Base-by-base conservation (phyloP, 1,140 invertebrate genomes). In the Lucilia sericata region DNA sequence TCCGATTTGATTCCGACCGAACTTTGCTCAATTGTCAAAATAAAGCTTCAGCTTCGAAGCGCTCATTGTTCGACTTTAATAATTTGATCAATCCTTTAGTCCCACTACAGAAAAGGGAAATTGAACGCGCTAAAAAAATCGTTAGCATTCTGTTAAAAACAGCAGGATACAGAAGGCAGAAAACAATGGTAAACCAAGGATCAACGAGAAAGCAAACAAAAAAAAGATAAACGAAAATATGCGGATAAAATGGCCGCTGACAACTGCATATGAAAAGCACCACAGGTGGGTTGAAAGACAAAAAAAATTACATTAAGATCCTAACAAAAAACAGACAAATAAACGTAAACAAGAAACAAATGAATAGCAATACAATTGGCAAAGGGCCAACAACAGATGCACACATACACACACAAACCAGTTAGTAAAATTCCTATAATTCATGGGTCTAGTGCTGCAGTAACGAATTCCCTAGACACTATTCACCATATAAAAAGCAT, bases 211-310 rank as follows among this genome's bases (percentile, higher is more conserved):
- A 80, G 19, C 2, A 76, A 36, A 36, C 12, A 36, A 2, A 76
- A 34, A 76, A 8, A 36, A 12, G 25, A 25, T 8, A 74, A 34
- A 17, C 75, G 17, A 78, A 49, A 49, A 80, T 25, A 19, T 49
- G 76, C 76, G n/a, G 34, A 80, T 49, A 80, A 25, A 80, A 80
- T 49, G 76, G 42, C n/a, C 76, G 42, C 42, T 78, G 75, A 80
- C 42, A 80, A 80, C 7, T 49, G 75, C 42, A 80, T 80, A 25
- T 80, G 76, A 80, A 80, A 21, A 25, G 21, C 76, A 80, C 76
- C 76, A 80, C 76, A 80, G 76, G 76, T 80, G 76, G 76, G 42
- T 25, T 49, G 42, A 47, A 80, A 80, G 42, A 34, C 74, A 76
- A 49, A 21, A n/a, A 42, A 80, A 76, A 12, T 78, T 21, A 21